Evolutionary conservation across 1,140 invertebrate genomes (phyloP), one percentile per base, ranked within the genome.

Genomic region (Diabrotica undecimpunctata): DNA sequence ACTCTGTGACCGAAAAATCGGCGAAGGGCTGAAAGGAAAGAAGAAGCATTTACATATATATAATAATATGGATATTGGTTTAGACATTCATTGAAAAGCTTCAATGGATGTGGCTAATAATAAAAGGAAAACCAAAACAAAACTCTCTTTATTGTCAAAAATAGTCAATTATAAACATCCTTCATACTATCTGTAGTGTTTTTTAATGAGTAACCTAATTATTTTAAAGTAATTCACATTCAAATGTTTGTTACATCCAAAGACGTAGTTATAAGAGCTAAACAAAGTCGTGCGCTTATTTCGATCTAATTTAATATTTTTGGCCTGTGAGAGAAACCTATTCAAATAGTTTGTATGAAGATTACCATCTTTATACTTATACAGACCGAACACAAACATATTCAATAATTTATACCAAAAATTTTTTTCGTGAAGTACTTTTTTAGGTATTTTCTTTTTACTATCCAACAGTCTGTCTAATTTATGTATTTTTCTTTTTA

Each of bases 381-480:
- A 50, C 7, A 61, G n/a, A 2, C 69, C 69, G 36, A 70, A 70
- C 7, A 70, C 11, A 25, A 54, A 66, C 69, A 70, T 70, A 56
- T 70, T 70, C 6, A 70, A 11, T 12, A 63, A 13, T 37, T 56
- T 67, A 36, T 65, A 70, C 54, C 56, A 54, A 37, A 52, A 62
- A 41, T 59, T 53, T 7, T 62, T 66, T 13, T 67, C 65, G 11
- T 54, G 62, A 0, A 58, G 38, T 6, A 66, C 41, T 6, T 51
- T 51, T 39, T 64, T 55, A 6, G 56, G 7, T 8, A 39, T 57
- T 36, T 56, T 50, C 8, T n/a, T 57, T 11, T 50, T 61, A 37
- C 39, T 64, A 41, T 59, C 13, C 13, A 36, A 57, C 38, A 67
- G 6, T 5, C 65, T 64, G 6, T 70, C 62, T 36, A 58, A 63